Percentiles rank a stretch among this genome's conserved stretches.
Evolutionary conservation across 1,140 invertebrate genomes (phyloP).

Genomic region (Drosophila cardini): DNA sequence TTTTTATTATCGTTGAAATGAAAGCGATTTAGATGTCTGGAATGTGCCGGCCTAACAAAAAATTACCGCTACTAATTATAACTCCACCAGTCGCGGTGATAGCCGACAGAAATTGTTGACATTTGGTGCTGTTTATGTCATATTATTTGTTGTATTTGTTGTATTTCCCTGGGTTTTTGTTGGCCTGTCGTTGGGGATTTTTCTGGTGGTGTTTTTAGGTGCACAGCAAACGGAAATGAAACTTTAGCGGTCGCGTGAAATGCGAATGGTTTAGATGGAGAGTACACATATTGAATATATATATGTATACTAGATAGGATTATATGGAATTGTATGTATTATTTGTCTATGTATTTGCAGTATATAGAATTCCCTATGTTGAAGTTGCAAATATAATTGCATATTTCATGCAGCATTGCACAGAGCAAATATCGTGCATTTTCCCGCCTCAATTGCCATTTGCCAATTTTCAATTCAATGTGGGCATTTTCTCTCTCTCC

Average conservation of each 20-base stretch:
- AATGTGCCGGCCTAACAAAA: background rate
- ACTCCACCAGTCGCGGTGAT: background rate
- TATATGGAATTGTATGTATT: constrained; percentile 16
- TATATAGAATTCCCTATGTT: constrained; percentile 32
- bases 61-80: constrained; percentile 28
- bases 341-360: constrained; percentile 10
- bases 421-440: constrained; percentile 48
- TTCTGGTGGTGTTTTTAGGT: constrained; percentile 34
- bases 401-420: constrained; percentile 65
- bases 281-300: background rate
- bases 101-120: constrained; percentile 55
- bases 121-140: constrained; percentile 60
- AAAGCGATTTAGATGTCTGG: constrained; percentile 6
- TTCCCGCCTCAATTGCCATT: constrained; percentile 59
- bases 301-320: constrained; percentile 1
- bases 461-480: constrained; percentile 66
- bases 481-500: constrained; percentile 18
- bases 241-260: constrained; percentile 62
- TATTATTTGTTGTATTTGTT: constrained; percentile 54
- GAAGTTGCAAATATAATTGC: constrained; percentile 58
- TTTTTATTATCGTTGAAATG: background rate
- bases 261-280: constrained; percentile 45
- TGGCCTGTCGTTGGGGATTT: background rate
- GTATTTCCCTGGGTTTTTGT: constrained; percentile 4
- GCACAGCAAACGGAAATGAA: constrained; percentile 65